Evolutionary conservation across 2,113 vertebrate species (phyloP).

Genomic region (Tamias sibiricus): DNA sequence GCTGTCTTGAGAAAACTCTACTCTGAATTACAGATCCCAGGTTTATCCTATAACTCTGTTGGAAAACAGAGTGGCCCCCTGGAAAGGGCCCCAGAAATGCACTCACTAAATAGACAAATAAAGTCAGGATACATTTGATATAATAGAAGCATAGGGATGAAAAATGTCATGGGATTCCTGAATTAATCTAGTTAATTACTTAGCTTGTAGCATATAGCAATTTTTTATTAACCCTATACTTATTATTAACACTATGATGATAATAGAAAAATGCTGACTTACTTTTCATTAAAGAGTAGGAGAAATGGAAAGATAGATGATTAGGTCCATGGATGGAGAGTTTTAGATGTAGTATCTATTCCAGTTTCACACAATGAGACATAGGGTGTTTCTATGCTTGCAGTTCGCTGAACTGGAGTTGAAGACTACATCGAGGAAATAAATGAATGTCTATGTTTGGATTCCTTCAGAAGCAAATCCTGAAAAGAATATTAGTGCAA

Average conservation of each 20-base stretch:
- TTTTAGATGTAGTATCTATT: background rate
- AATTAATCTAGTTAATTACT: background rate
- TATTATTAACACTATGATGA: background rate
- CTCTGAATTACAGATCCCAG: background rate
- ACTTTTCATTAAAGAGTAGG: slow-evolving; percentile 9
- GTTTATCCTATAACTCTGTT: background rate
- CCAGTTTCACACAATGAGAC: background rate
- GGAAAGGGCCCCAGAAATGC: background rate
- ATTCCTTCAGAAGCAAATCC: background rate
- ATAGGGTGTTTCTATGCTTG: background rate
- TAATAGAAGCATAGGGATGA: background rate
- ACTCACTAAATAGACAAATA: background rate
- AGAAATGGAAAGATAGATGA: background rate
- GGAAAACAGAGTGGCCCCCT: too few relatives aligned
- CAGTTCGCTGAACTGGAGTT: background rate
- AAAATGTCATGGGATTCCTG: background rate
- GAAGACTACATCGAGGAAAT: background rate
- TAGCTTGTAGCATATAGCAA: background rate
- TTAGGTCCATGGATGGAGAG: background rate
- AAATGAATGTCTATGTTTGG: background rate
- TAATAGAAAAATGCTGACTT: slow-evolving; percentile 21
- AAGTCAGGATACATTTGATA: background rate
- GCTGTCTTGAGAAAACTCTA: background rate
- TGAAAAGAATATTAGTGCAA: background rate
- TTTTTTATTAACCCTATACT: background rate